Evolutionary conservation across 2,113 vertebrate species (phyloP), one percentile per base, ranked within the genome.

Genomic region (Pseudorectes ferrugineus): DNA sequence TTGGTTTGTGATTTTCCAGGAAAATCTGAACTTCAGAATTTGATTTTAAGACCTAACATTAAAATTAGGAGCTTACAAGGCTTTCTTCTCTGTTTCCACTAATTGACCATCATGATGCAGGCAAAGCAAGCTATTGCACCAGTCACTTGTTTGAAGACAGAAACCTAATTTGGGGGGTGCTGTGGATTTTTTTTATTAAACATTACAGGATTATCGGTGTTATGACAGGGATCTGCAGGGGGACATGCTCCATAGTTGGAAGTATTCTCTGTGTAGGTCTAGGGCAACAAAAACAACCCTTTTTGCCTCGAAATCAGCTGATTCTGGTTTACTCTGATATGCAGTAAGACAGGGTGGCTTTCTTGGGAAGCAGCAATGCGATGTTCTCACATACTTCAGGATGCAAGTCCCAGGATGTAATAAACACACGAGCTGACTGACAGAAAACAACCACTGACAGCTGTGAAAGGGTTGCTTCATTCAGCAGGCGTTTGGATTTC

Each of bases 371-470:
- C 31, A 58, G 43, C 40, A 38, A 29, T 3, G 19, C 0, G 0
- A 40, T 63, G 40, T 16, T 71, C 49, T 63, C 5, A 0, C 1
- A 1, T 11, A 12, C 25, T 49, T 31, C 0, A 0, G 36, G 72
- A 55, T 26, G n/a, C 43, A 36, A 59, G 55, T 33, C 46, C 46
- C 46, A 58, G 55, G 68, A 40, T 35, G 29, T 20, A 18, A 73
- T 14, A 40, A 85, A 76, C 42, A 57, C 24, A 15, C 1, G 10
- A 65, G 49, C 46, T 78, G 85, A 54, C 33, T 38, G 38, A 12
- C 21, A 51, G 72, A 46, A 65, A 49, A 6, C 57, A 49, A 10
- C n/a, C 77, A 35, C 36, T 2, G 35, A 58, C 42, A 61, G 51
- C 33, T 58, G 48, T 11, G 35, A 38, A 65, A n/a, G 42, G 4